Evolutionary conservation across 2,113 vertebrate genomes (phyloP).

Genomic region (Lagopus leucura): DNA sequence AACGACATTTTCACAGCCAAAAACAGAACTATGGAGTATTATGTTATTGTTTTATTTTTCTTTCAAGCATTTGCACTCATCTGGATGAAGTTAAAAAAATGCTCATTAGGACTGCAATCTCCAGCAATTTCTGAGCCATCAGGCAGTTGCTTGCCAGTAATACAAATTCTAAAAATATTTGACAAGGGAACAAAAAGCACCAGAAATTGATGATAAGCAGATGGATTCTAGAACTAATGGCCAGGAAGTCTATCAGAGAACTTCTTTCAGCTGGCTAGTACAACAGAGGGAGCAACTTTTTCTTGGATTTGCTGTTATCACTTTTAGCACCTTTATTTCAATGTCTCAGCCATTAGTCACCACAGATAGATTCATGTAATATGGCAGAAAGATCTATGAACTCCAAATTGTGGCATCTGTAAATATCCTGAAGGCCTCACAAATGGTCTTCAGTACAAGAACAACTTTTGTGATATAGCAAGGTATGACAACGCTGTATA

Average conservation of each 20-base stretch:
- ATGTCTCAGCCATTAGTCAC: background rate
- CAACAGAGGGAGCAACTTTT: background rate
- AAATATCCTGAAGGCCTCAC: background rate
- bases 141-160: slow-evolving; percentile 34
- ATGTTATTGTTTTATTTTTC: slow-evolving; percentile 49
- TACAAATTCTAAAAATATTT: slow-evolving; percentile 52
- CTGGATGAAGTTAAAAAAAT: slow-evolving; percentile 39
- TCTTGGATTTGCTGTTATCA: slow-evolving; percentile 21
- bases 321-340: background rate
- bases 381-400: background rate
- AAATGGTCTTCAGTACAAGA: background rate
- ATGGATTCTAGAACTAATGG: slow-evolving; percentile 28
- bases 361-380: background rate
- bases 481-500: background rate
- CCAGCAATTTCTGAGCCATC: slow-evolving; percentile 41
- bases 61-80: slow-evolving; percentile 54
- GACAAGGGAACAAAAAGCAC: slow-evolving; percentile 35
- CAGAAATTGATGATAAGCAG: background rate
- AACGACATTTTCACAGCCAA: slow-evolving; percentile 7
- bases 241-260: slow-evolving; percentile 27
- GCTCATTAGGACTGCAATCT: background rate
- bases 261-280: background rate
- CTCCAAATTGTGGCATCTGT: background rate
- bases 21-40: slow-evolving; percentile 36
- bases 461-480: background rate